Conservation (phyloP, 37 sponge, comb jelly and placozoan genomes). For the Geodia barretti region DNA sequence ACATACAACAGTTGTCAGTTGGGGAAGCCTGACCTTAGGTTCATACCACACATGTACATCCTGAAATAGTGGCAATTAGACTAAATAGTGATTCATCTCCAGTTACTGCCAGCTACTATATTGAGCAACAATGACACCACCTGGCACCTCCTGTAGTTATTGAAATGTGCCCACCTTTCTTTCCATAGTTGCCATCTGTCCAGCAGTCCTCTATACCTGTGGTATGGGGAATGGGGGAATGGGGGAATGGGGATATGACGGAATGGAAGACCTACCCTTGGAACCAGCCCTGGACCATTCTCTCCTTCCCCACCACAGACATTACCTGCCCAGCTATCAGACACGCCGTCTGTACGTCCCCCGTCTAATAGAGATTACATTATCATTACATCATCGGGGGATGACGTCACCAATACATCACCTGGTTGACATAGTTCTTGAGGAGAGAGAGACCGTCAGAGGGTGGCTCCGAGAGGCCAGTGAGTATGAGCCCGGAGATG, state of each 20-base stretch:
- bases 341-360: constrained; percentile 88
- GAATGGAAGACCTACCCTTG: constrained; percentile 53
- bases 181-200: constrained; percentile 87
- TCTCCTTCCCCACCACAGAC: constrained; percentile 21
- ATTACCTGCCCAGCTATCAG: constrained; percentile 71
- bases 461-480: constrained; percentile 69
- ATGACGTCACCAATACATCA: constrained; percentile 8
- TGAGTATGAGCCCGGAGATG: constrained; percentile 68
- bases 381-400: not conserved
- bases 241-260: not conserved
- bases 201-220: constrained; percentile 78
- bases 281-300: constrained; percentile 63
- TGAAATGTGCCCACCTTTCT: no score
- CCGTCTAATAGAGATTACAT: constrained; percentile 45
- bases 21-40: no score
- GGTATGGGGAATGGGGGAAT: not conserved
- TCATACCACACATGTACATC: no score
- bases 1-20: no score
- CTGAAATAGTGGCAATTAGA: no score
- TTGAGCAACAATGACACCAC: no score
- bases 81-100: no score
- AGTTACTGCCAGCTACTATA: no score
- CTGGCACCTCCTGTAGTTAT: no score
- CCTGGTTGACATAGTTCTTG: constrained; percentile 76
- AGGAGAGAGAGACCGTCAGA: constrained; percentile 58